These are phyloP conservation scores for Lerema accius DNA, from an alignment of 1,140 invertebrate genomes.

Conservation along the genomic window DNA sequence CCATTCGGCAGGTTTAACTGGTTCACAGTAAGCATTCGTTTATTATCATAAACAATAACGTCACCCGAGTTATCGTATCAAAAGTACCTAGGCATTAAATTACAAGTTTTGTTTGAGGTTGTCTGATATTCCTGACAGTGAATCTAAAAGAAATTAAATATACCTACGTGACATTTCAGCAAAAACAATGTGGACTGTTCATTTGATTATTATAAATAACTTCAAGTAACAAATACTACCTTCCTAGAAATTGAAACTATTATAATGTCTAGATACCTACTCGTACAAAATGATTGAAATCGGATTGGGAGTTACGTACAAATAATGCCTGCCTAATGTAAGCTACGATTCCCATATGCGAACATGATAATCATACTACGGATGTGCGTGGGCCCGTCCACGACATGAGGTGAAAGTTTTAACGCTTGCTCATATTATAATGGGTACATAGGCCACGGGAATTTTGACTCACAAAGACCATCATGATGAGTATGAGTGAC, in stretches of 20 bases:
- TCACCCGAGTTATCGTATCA: neutral
- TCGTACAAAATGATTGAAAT: too few relatives aligned
- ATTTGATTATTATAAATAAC: too few relatives aligned
- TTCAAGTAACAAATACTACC: too few relatives aligned
- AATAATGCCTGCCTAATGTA: neutral
- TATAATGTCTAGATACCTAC: too few relatives aligned
- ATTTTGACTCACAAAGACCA: constrained; percentile 38
- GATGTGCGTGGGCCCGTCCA: constrained; percentile 43
- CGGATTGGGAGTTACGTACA: constrained; percentile 3
- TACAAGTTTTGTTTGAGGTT: neutral
- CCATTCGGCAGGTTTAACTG: constrained; percentile 16
- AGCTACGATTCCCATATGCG: constrained; percentile 35
- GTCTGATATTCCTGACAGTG: neutral
- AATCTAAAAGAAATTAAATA: too few relatives aligned
- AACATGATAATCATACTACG: constrained; percentile 44
- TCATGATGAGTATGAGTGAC: constrained; percentile 41
- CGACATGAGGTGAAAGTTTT: constrained; percentile 52
- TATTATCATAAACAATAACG: constrained; percentile 1
- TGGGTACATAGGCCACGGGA: constrained; percentile 37
- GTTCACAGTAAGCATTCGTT: neutral
- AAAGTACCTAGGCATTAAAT: constrained; percentile 1
- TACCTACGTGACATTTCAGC: too few relatives aligned
- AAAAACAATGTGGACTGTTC: too few relatives aligned
- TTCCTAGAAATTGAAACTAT: too few relatives aligned
- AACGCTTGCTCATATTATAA: constrained; percentile 41